phyloP scores from a whole-genome alignment of 2,888 invertebrate species.

The Apodemia hepburni region DNA sequence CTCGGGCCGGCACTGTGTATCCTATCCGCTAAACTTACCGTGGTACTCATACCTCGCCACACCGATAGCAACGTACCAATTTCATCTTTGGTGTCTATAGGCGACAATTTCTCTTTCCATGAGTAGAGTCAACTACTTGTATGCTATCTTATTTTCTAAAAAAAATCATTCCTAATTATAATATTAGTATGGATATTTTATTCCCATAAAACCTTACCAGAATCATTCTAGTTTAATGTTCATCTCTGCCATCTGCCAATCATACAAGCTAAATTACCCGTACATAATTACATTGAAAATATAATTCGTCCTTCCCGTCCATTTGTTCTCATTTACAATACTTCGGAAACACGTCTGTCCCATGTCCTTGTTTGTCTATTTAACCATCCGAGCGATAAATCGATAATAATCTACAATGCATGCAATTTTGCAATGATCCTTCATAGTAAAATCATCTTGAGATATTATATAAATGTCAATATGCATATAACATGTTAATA shows the following conservation, averaged over 20 bases:
- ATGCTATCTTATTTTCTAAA: no score
- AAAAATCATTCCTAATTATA: no score
- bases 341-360: constrained; percentile 32
- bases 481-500: no score
- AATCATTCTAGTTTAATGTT: not conserved
- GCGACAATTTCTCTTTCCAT: no score
- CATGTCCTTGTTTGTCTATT: constrained; percentile 36
- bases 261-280: constrained; percentile 30
- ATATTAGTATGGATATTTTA: not conserved
- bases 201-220: not conserved
- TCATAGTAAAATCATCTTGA: constrained; percentile 11
- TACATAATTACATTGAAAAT: constrained; percentile 43
- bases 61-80: no score
- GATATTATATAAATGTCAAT: no score
- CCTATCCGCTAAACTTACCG: no score
- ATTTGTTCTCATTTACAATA: constrained; percentile 34
- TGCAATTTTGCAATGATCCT: constrained; percentile 24
- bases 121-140: no score
- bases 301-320: constrained; percentile 40
- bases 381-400: constrained; percentile 36
- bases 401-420: constrained; percentile 36
- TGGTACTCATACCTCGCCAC: no score
- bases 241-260: constrained; percentile 20
- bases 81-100: no score
- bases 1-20: no score